Conservation (phyloP, 2,888 invertebrate genomes). For the Toxonevra muliebris region DNA sequence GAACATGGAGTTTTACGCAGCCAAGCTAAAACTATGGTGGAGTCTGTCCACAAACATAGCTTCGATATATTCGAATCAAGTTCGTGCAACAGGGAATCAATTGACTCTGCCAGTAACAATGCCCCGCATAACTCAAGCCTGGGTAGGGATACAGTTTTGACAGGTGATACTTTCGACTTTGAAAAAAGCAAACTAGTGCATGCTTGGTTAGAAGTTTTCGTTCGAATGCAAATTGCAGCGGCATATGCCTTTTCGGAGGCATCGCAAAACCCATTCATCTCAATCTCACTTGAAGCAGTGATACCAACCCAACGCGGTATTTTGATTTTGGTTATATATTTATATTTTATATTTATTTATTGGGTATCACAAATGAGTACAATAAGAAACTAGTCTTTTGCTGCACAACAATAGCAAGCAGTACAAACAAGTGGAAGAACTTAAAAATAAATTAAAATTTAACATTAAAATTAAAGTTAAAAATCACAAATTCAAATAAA, state of each 20-base stretch:
- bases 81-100: background rate
- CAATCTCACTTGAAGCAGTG: conserved; percentile 1
- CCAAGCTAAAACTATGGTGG: background rate
- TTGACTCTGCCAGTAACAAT: background rate
- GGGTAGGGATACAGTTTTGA: background rate
- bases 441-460: no score
- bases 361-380: no score
- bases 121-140: conserved; percentile 2
- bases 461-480: no score
- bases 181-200: background rate
- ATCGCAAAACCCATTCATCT: conserved; percentile 10
- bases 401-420: no score
- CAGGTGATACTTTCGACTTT: background rate
- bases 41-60: background rate
- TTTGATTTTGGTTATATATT: background rate
- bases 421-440: no score
- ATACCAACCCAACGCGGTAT: background rate
- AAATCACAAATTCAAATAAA: no score
- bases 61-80: background rate
- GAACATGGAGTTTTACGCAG: conserved; percentile 2
- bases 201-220: background rate
- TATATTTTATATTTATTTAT: no score
- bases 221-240: background rate
- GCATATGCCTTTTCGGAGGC: no score
- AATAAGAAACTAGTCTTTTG: no score